Evolutionary conservation across 2,797 vertebrate genomes (phyloP).

Genomic region (Pempheris klunzingeri): DNA sequence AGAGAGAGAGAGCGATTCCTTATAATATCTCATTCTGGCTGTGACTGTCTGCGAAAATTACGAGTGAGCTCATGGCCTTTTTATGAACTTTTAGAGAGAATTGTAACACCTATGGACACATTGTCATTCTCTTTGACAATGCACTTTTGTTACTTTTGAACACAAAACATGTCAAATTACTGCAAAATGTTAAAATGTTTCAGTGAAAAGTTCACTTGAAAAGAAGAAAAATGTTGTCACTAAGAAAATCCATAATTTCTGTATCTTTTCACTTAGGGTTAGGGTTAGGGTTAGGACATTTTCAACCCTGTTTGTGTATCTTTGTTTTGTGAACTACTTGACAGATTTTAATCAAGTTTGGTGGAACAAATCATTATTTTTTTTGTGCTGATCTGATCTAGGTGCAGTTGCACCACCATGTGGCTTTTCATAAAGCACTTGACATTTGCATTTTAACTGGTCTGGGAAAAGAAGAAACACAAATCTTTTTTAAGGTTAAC

Average conservation of each 20-base stretch:
- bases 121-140: background rate
- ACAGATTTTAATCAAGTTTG: background rate
- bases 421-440: background rate
- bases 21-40: conserved; percentile 45
- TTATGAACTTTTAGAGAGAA: conserved; percentile 35
- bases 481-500: background rate
- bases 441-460: background rate
- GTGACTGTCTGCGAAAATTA: conserved; percentile 44
- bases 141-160: background rate
- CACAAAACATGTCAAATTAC: conserved; percentile 8
- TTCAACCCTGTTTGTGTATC: background rate
- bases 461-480: background rate
- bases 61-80: conserved; percentile 43
- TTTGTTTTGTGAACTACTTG: background rate
- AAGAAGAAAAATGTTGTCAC: background rate
- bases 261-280: background rate
- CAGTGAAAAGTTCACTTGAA: background rate
- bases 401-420: background rate
- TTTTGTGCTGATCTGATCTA: conserved; percentile 1
- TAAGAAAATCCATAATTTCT: background rate
- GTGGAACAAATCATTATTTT: background rate
- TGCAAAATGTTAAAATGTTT: background rate
- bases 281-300: too few relatives aligned
- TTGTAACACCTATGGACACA: conserved; percentile 22
- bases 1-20: conserved; percentile 53